Evolutionary conservation across 2,888 invertebrate genomes (phyloP).

Genomic region (Ceraclea dissimilis): DNA sequence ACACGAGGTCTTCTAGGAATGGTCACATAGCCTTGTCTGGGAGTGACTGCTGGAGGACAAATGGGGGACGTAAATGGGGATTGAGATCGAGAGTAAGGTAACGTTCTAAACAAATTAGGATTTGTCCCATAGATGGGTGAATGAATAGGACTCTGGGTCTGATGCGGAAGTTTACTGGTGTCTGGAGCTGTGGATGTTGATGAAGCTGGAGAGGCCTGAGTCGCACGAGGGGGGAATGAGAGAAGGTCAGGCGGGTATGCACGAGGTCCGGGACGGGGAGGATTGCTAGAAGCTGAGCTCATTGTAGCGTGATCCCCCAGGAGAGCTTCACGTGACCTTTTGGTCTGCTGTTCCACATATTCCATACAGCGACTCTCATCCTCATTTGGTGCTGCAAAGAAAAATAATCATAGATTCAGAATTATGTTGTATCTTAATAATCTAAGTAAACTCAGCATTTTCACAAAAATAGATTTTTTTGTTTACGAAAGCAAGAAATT

Average conservation of each 20-base stretch:
- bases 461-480: no score
- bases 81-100: constrained; percentile 71
- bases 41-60: constrained; percentile 58
- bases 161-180: constrained; percentile 54
- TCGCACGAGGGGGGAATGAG: constrained; percentile 64
- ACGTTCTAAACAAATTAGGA: constrained; percentile 64
- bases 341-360: constrained; percentile 52
- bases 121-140: constrained; percentile 61
- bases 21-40: constrained; percentile 77
- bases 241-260: constrained; percentile 76
- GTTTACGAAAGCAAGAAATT: no score
- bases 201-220: constrained; percentile 70
- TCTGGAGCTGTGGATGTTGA: constrained; percentile 75
- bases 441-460: no score
- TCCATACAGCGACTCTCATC: constrained; percentile 64
- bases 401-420: background rate
- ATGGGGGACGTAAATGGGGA: constrained; percentile 65
- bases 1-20: constrained; percentile 78
- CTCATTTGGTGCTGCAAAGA: constrained; percentile 52
- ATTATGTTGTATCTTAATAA: no score
- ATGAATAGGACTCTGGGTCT: constrained; percentile 58
- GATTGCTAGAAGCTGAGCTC: background rate
- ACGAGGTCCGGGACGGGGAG: constrained; percentile 47
- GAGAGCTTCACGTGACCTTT: constrained; percentile 48
- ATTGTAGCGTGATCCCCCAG: constrained; percentile 31